Base-by-base conservation (phyloP, 2,113 vertebrate species). In the Amblyopsis rosae region DNA sequence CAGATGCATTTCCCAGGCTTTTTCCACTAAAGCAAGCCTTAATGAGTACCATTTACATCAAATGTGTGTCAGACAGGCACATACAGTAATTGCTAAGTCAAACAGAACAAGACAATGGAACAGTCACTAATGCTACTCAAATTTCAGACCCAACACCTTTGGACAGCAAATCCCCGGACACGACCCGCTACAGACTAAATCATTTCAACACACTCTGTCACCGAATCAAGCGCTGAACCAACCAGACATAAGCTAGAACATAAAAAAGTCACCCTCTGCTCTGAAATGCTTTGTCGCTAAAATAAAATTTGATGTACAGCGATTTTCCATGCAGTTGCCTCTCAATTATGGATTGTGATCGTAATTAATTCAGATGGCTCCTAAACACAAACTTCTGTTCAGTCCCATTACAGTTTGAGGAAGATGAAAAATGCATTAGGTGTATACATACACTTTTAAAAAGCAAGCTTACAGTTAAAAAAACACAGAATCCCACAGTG, bases 311-410 rank as follows among this genome's bases (percentile, higher is more conserved):
- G 87, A 91, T 86, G 86, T 69, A 48, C 79, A 82, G 69, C 67
- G 49, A 74, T 89, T 90, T 89, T 90, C 77, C 76, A 72, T 89
- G 83, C 82, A 57, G 87, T 85, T 75, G 75, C 82, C 69, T 79
- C 85, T 93, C 89, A 91, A 89, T 93, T 92, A 91, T 92, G 65
- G 67, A 92, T 91, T 13, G 63, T 87, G 88, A 91, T 59, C 83
- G 57, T 88, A 90, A 92, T 86, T 61, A 85, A 79, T 81, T 86
- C 56, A 76, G 90, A 91, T 75, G 75, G 86, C 73, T 80, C 77
- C 75, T 76, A 90, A 91, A 92, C 88, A 89, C 82, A 70, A 89
- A 90, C 84, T 89, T 88, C 89, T 91, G 86, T 82, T 91, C 70
- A 62, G 73, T 90, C 86, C 82, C 86, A 85, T 78, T 83, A 79